Base-by-base conservation (phyloP, 2,113 vertebrate species). In the Cavia porcellus region DNA sequence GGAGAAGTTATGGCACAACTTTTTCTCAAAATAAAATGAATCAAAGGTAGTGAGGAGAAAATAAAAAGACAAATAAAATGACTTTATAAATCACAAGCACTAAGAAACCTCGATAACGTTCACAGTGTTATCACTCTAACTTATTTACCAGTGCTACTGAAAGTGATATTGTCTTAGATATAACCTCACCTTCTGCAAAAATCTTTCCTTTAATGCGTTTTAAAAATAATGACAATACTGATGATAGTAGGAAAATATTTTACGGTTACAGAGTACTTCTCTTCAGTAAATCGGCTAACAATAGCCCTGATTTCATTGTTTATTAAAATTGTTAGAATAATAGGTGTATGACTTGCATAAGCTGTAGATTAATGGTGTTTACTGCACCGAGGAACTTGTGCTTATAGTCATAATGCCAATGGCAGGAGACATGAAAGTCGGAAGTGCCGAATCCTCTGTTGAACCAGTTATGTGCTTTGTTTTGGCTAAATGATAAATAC, bases 281-380 rank as follows among this genome's bases (percentile, higher is more conserved):
- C 42, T 84, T 96, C 30, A 92, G 80, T 90, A 95, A 95, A 61
- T 86, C 32, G 10, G 28, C 28, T 97, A 86, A 89, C 89, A 91
- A 74, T 47, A 93, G 59, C n/a, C 64, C n/a, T 92, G 84, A 85
- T 96, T 97, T 85, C 47, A 83, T 57, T 96, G 75, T 72, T 98
- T 96, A 93, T 91, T 96, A 97, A 86, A 96, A 86, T n/a, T 85
- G 50, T 88, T 97, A 89, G 94, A 96, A 86, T 96, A 94, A 94
- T 93, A 94, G 86, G 47, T 70, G 94, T 94, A 80, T 94, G n/a
- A 97, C 96, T 96, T 97, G 82, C 83, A 96, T 98, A 96, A 97
- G 30, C 42, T 96, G 22, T 80, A 95, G 95, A 97, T 96, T 94
- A 97, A 95, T 96, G 61, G n/a, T 96, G 55, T 94, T 97, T 96